Conservation (phyloP, 2,113 vertebrate genomes). For the Aphyosemion australe region DNA sequence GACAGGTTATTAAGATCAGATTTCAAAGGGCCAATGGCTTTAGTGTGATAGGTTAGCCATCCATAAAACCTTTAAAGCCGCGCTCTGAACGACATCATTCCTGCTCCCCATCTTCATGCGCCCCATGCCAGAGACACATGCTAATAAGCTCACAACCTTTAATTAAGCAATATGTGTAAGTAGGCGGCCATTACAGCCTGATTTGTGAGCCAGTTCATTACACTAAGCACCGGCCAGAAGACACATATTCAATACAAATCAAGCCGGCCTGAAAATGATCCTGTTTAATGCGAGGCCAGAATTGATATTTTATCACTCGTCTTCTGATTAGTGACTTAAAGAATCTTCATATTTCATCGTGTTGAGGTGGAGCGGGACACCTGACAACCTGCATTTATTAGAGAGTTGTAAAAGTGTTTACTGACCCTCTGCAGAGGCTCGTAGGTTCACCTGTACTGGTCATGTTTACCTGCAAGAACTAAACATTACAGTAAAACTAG, state of each 20-base stretch:
- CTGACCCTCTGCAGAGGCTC: constrained; percentile 56
- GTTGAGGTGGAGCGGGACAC: constrained; percentile 77
- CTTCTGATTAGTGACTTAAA: constrained; percentile 82
- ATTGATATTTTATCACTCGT: constrained; percentile 90
- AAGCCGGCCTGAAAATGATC: constrained; percentile 91
- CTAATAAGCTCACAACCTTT: constrained; percentile 99
- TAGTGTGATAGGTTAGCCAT: constrained; percentile 93
- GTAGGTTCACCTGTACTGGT: constrained; percentile 21
- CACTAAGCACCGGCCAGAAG: constrained; percentile 88
- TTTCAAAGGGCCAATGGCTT: constrained; percentile 79
- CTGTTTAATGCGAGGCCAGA: constrained; percentile 89
- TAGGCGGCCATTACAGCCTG: constrained; percentile 97
- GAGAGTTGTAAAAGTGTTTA: constrained; percentile 82
- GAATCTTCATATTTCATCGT: constrained; percentile 81
- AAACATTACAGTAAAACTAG: neutral
- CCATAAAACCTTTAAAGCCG: constrained; percentile 98
- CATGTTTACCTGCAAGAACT: constrained; percentile 20
- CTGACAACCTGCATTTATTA: constrained; percentile 70
- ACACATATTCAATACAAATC: constrained; percentile 98
- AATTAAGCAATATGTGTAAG: constrained; percentile 99
- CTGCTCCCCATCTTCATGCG: constrained; percentile 85
- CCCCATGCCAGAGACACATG: constrained; percentile 95
- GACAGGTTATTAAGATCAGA: constrained; percentile 91
- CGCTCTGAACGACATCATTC: constrained; percentile 77
- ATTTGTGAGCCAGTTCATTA: constrained; percentile 99